phyloP scores from a whole-genome alignment of 2,797 vertebrate species.

The Pangasius macronema region DNA sequence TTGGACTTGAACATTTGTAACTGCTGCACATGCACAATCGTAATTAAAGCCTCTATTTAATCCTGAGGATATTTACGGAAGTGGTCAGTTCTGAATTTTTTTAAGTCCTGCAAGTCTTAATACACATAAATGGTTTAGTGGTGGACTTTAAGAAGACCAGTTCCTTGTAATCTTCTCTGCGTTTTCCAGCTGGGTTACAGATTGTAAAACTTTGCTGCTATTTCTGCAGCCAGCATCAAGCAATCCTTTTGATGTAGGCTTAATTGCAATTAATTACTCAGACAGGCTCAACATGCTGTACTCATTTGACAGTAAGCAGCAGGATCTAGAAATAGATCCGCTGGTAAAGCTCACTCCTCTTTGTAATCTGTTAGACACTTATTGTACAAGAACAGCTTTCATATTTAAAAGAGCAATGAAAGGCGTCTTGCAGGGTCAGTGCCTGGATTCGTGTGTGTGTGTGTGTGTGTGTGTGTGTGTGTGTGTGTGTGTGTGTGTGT shows the following conservation, averaged over 20 bases:
- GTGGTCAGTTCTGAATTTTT: neutral
- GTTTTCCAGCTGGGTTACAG: conserved; percentile 24
- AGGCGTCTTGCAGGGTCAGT: neutral
- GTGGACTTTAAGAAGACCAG: neutral
- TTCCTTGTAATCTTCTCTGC: conserved; percentile 9
- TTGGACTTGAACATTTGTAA: neutral
- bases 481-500: neutral
- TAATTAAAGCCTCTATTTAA: neutral
- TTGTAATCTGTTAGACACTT: conserved; percentile 25
- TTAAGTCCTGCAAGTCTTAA: neutral
- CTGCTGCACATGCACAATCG: neutral
- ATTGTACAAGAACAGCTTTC: conserved; percentile 16
- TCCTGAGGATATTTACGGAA: neutral
- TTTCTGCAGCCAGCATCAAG: neutral
- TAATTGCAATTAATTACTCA: conserved; percentile 37
- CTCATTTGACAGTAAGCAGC: conserved; percentile 20
- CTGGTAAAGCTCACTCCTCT: conserved; percentile 6
- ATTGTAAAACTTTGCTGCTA: conserved; percentile 1
- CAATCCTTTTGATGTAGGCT: conserved; percentile 23
- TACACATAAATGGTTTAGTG: conserved; percentile 11
- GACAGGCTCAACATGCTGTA: conserved; percentile 33
- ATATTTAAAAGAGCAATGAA: conserved; percentile 8
- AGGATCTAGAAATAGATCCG: conserved; percentile 35
- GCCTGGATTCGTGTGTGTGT: neutral
- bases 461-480: neutral